phyloP scores from a whole-genome alignment of 2,113 vertebrate species.

The Apistogramma diplotaenia region DNA sequence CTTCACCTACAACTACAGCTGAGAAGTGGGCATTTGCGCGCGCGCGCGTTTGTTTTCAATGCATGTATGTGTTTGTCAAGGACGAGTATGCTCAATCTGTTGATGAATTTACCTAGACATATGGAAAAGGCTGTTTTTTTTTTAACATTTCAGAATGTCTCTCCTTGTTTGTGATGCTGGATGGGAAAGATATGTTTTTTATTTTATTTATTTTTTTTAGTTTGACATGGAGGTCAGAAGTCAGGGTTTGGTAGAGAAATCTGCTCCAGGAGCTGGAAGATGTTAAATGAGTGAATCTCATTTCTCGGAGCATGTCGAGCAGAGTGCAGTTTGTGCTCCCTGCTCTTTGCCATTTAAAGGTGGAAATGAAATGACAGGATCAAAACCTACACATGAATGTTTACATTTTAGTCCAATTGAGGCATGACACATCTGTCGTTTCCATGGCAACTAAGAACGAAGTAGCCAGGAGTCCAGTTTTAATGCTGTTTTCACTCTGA shows the following conservation, averaged over 20 bases:
- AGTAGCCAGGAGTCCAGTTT: neutral
- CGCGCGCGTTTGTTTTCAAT: constrained; percentile 3
- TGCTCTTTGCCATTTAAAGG: neutral
- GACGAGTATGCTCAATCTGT: neutral
- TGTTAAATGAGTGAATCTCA: constrained; percentile 3
- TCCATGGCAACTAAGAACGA: constrained; percentile 22
- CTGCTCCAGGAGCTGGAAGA: neutral
- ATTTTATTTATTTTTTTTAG: constrained; percentile 8
- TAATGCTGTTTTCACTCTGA: neutral
- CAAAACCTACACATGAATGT: neutral
- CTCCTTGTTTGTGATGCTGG: neutral
- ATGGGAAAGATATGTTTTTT: neutral
- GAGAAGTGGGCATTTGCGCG: constrained; percentile 62
- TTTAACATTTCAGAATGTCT: neutral
- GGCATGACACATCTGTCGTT: neutral
- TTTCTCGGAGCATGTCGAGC: neutral
- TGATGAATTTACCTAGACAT: constrained; percentile 4
- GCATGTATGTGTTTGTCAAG: constrained; percentile 17
- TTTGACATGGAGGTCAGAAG: neutral
- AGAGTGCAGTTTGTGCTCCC: neutral
- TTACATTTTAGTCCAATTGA: neutral
- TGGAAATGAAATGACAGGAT: constrained; percentile 7
- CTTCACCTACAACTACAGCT: constrained; percentile 97
- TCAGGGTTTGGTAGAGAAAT: constrained; percentile 1
- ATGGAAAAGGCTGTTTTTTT: neutral